phyloP scores from a whole-genome alignment of 2,113 vertebrate genomes.

The Cephalopterus ornatus region DNA sequence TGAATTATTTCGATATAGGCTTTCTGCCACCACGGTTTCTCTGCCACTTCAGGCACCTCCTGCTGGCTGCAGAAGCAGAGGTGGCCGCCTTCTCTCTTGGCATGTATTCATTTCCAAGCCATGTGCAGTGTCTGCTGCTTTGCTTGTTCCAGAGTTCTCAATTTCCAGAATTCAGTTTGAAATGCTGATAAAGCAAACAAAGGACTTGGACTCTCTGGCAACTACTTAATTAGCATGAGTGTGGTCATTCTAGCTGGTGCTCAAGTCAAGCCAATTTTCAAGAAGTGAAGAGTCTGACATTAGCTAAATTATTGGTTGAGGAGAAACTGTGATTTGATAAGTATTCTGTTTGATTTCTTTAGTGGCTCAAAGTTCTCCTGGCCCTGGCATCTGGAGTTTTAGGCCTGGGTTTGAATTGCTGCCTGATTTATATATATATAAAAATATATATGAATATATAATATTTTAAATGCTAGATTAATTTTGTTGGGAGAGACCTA shows the following conservation, averaged over 20 bases:
- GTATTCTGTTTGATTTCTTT: background rate
- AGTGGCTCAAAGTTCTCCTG: background rate
- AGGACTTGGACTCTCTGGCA: background rate
- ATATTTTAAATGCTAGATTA: background rate
- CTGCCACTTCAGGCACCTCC: background rate
- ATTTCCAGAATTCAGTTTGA: background rate
- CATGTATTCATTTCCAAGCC: background rate
- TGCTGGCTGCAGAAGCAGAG: background rate
- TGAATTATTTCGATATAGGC: fast-evolving
- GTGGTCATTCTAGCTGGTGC: slow-evolving; percentile 6
- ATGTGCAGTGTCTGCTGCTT: background rate
- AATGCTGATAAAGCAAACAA: background rate
- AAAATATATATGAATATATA: background rate
- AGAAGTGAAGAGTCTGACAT: background rate
- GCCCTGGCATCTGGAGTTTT: background rate
- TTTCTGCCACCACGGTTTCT: background rate
- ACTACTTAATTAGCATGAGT: slow-evolving; percentile 53
- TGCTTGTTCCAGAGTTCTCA: background rate
- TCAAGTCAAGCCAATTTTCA: slow-evolving; percentile 41
- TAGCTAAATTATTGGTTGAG: slow-evolving; percentile 26
- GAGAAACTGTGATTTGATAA: slow-evolving; percentile 27
- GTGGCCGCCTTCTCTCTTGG: background rate
- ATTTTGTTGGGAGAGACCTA: background rate
- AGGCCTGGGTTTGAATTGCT: background rate
- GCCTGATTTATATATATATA: background rate